A percentile compares a stretch with the other conserved stretches of the same genome.
Evolutionary conservation across 2,113 vertebrate species (phyloP).

Genomic region (Scopus umbretta): DNA sequence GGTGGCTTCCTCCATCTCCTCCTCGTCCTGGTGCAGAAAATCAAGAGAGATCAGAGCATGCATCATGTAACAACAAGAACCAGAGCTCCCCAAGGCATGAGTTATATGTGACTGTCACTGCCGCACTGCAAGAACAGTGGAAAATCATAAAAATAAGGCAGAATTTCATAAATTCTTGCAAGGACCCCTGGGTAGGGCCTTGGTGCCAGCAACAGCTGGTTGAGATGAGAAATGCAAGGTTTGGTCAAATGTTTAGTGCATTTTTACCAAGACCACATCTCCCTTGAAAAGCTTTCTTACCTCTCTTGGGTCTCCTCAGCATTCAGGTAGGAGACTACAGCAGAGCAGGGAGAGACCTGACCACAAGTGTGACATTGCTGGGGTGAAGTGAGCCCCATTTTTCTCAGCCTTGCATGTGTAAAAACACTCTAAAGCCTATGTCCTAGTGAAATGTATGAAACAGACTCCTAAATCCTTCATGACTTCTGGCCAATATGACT

Average conservation of each 20-base stretch:
- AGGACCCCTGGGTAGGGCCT: not conserved
- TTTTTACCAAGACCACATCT: not conserved
- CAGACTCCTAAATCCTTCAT: not conserved
- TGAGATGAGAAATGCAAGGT: not conserved
- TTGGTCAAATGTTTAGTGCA: not conserved
- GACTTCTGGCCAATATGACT: not conserved
- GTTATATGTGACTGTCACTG: rapidly evolving
- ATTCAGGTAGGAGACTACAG: not conserved
- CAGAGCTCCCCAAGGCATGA: not conserved
- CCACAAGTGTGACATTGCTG: not conserved
- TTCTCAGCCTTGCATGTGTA: not conserved
- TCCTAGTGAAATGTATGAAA: not conserved
- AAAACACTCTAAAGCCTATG: not conserved
- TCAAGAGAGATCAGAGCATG: not conserved
- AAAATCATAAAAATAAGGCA: not conserved
- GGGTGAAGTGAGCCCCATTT: not conserved
- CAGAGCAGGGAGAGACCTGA: not conserved
- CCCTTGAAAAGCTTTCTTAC: not conserved
- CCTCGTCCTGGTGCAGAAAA: conserved; percentile 82
- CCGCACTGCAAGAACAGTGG: rapidly evolving
- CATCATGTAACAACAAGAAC: rapidly evolving
- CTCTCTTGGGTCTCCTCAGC: not conserved
- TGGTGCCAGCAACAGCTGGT: not conserved
- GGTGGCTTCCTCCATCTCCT: conserved; percentile 96
- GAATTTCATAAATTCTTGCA: too few relatives aligned